Conservation (phyloP, 2,113 vertebrate genomes). For the Motacilla tschutschensis region DNA sequence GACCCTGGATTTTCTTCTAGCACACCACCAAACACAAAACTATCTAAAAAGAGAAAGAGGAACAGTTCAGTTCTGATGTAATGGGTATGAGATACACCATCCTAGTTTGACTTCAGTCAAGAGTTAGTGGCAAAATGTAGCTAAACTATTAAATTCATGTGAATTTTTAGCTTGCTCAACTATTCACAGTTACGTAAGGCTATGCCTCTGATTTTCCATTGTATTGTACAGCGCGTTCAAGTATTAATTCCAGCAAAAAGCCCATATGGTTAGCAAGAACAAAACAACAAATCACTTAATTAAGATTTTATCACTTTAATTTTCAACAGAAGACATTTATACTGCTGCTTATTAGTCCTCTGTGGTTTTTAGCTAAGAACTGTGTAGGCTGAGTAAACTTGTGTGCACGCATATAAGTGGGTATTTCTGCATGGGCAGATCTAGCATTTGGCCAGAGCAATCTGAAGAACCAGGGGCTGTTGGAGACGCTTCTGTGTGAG, state of each 20-base stretch:
- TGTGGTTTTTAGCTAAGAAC: neutral
- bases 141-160: neutral
- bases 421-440: neutral
- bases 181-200: constrained; percentile 4
- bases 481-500: neutral
- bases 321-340: constrained; percentile 33
- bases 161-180: constrained; percentile 12
- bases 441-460: neutral
- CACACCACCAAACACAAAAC: neutral
- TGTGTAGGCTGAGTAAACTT: neutral
- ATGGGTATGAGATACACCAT: neutral
- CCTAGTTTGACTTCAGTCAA: neutral
- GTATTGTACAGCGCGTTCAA: constrained; percentile 17
- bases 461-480: neutral
- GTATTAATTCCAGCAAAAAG: constrained; percentile 20
- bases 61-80: neutral
- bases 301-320: constrained; percentile 41
- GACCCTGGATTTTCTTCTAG: neutral
- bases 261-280: constrained; percentile 40
- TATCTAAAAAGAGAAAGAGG: neutral
- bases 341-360: constrained; percentile 1
- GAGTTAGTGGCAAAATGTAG: neutral
- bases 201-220: constrained; percentile 30
- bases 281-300: constrained; percentile 49
- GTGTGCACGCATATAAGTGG: neutral